A percentile compares a stretch with the other conserved stretches of the same genome.
Evolutionary conservation across 2,797 vertebrate species (phyloP).

Genomic region (Mormyrus hasselquistii): DNA sequence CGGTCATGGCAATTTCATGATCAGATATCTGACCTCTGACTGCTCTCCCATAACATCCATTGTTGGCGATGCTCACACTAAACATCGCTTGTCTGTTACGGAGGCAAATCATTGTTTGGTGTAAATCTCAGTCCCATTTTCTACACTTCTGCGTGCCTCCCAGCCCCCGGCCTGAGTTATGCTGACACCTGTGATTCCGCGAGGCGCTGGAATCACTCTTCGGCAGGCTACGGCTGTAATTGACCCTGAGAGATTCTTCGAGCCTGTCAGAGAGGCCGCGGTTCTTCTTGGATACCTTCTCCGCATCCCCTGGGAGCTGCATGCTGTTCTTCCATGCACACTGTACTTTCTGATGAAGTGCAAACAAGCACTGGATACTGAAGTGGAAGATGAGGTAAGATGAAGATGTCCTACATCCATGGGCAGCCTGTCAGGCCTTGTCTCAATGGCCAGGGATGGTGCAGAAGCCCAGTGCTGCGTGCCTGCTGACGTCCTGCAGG

Average conservation of each 20-base stretch:
- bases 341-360: not conserved
- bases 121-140: not conserved
- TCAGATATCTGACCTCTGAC: not conserved
- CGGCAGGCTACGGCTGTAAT: not conserved
- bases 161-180: not conserved
- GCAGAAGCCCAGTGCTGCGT: not conserved
- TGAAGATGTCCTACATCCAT: not conserved
- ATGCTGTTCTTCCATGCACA: not conserved
- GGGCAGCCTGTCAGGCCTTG: not conserved
- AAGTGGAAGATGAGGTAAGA: not conserved
- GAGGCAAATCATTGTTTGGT: not conserved
- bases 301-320: not conserved
- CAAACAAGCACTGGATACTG: not conserved
- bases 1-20: not conserved
- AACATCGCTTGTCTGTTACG: not conserved
- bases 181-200: not conserved
- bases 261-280: not conserved
- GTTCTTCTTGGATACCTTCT: not conserved
- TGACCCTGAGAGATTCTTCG: not conserved
- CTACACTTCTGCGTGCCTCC: not conserved
- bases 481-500: not conserved
- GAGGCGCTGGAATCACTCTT: not conserved
- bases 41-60: not conserved
- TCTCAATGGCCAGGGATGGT: not conserved
- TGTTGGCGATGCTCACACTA: not conserved